phyloP scores from a whole-genome alignment of 2,888 invertebrate species.

The Drosophila longiperda region DNA sequence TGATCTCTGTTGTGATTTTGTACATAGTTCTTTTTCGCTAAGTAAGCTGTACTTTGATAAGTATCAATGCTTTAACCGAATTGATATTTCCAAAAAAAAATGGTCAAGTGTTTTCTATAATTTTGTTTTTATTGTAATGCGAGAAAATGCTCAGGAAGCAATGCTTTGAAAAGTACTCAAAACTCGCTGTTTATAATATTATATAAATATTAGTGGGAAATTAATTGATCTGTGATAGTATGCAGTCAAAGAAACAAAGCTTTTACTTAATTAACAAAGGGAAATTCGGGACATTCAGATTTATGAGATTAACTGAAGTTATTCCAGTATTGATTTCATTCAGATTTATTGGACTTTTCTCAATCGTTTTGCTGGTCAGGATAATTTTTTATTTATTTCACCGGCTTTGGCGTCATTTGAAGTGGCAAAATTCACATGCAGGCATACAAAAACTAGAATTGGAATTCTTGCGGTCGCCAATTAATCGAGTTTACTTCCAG shows the following conservation, averaged over 20 bases:
- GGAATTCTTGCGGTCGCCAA: conserved; percentile 29
- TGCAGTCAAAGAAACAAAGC: background rate
- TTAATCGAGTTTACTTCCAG: conserved; percentile 9
- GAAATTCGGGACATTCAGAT: background rate
- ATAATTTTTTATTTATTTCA: conserved; percentile 24
- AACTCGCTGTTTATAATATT: background rate
- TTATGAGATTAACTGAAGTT: background rate
- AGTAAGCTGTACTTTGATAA: no score
- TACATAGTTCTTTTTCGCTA: no score
- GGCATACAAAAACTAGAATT: conserved; percentile 23
- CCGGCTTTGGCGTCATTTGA: conserved; percentile 35
- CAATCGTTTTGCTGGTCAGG: background rate
- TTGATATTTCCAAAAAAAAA: no score
- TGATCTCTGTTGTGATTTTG: no score
- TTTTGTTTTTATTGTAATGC: no score
- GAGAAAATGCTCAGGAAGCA: no score
- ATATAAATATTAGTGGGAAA: background rate
- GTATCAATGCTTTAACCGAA: no score
- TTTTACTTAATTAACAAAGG: background rate
- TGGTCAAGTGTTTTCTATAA: no score
- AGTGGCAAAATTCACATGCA: conserved; percentile 61
- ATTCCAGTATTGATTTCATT: background rate
- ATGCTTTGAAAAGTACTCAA: background rate
- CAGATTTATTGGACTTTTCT: background rate
- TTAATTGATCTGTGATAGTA: background rate